Evolutionary conservation across 1,140 invertebrate genomes (phyloP).

Genomic region (Triops cancriformis): DNA sequence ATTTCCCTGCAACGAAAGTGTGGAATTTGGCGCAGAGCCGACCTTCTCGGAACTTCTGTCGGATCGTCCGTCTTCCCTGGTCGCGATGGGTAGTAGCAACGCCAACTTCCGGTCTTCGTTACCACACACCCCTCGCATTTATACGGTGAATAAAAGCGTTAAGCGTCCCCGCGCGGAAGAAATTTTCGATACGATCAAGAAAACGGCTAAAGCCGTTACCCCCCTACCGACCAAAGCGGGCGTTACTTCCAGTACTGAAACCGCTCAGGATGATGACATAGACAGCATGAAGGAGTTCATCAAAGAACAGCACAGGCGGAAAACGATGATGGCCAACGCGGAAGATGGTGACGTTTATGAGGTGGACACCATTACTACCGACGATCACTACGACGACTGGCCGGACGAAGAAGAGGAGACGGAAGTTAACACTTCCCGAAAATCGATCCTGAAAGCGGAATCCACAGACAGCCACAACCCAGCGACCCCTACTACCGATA

Average conservation of each 20-base stretch:
- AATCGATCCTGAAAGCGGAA: constrained; percentile 25
- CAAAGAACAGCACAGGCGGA: neutral
- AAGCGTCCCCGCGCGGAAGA: neutral
- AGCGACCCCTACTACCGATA: neutral
- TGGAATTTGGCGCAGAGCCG: neutral
- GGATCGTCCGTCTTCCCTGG: neutral
- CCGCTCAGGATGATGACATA: neutral
- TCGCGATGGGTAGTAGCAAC: neutral
- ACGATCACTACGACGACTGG: constrained; percentile 47
- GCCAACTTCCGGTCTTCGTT: neutral
- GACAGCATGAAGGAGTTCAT: neutral
- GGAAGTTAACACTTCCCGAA: constrained; percentile 38
- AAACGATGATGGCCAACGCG: constrained; percentile 15
- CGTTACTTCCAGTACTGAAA: constrained; percentile 1
- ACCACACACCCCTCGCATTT: neutral
- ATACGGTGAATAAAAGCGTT: neutral
- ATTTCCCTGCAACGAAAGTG: neutral
- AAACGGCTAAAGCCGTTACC: neutral
- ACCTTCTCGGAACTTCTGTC: neutral
- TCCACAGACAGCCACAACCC: neutral
- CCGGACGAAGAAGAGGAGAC: constrained; percentile 55
- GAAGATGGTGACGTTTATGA: neutral
- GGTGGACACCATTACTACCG: constrained; percentile 16
- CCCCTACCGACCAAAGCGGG: neutral
- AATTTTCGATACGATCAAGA: neutral